These are phyloP conservation scores for Campylomormyrus numenius DNA, from an alignment of 2,113 vertebrate species.

Conservation along the genomic window DNA sequence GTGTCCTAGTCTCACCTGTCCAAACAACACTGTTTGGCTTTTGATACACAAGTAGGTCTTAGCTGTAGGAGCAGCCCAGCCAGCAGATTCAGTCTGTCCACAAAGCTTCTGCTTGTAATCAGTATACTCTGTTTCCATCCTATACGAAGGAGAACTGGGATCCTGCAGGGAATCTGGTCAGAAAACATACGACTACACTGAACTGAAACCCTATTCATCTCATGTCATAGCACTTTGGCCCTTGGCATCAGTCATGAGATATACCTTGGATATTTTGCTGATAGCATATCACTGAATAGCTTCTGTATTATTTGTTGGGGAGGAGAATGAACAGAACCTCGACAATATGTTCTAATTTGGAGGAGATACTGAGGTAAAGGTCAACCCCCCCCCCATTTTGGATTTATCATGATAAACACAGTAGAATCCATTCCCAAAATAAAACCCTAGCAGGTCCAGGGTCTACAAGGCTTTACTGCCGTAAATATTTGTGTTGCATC, in stretches of 20 bases:
- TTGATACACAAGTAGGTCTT: not conserved
- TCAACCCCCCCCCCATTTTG: not conserved
- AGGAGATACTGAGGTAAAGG: not conserved
- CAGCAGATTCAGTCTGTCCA: not conserved
- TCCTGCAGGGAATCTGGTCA: not conserved
- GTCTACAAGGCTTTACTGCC: not conserved
- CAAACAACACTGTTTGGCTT: not conserved
- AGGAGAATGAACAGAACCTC: not conserved
- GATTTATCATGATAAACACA: not conserved
- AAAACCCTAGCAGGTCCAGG: not conserved
- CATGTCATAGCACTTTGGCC: not conserved
- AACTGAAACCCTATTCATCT: not conserved
- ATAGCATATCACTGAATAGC: not conserved
- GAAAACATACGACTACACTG: not conserved
- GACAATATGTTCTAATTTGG: not conserved
- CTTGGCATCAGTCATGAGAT: not conserved
- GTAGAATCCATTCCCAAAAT: not conserved
- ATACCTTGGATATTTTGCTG: not conserved
- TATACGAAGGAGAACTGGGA: not conserved
- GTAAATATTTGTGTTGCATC: not conserved
- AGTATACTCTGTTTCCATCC: not conserved
- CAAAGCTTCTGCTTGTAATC: not conserved
- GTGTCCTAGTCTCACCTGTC: not conserved
- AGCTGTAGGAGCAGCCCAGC: not conserved
- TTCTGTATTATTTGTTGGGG: not conserved